Conservation (phyloP, 2,797 vertebrate genomes). For the Peromyscus eremicus region DNA sequence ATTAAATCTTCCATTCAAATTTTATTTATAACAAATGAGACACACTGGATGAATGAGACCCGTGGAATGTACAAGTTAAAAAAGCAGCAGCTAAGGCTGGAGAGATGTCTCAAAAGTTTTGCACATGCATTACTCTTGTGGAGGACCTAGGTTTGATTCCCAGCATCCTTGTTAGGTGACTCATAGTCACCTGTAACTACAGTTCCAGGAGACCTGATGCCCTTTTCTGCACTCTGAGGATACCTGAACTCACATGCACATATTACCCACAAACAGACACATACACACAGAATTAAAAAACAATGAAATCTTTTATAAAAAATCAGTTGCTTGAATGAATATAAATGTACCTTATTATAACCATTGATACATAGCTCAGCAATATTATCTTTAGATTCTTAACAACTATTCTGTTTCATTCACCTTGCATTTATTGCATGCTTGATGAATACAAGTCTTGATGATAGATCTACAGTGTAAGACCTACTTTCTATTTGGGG, state of each 20-base stretch:
- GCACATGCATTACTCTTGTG: not conserved
- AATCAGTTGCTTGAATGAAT: conserved; percentile 16
- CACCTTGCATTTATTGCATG: not conserved
- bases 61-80: not conserved
- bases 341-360: not conserved
- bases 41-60: too few species aligned
- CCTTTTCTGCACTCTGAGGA: not conserved
- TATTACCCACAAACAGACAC: not conserved
- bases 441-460: not conserved
- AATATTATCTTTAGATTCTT: not conserved
- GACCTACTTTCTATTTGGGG: not conserved
- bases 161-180: not conserved
- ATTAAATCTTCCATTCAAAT: conserved; percentile 25
- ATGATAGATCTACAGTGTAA: not conserved
- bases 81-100: not conserved
- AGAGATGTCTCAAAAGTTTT: not conserved
- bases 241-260: not conserved
- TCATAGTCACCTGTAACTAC: too few species aligned
- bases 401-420: not conserved
- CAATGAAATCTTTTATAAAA: not conserved
- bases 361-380: not conserved
- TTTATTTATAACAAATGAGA: conserved; percentile 42
- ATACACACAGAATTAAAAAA: not conserved
- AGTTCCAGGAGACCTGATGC: not conserved
- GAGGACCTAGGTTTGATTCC: not conserved